Evolutionary conservation across 64 coral and sea anemone genomes (phyloP), one percentile per base, ranked within the genome.

Genomic region (Exaiptasia diaphana): DNA sequence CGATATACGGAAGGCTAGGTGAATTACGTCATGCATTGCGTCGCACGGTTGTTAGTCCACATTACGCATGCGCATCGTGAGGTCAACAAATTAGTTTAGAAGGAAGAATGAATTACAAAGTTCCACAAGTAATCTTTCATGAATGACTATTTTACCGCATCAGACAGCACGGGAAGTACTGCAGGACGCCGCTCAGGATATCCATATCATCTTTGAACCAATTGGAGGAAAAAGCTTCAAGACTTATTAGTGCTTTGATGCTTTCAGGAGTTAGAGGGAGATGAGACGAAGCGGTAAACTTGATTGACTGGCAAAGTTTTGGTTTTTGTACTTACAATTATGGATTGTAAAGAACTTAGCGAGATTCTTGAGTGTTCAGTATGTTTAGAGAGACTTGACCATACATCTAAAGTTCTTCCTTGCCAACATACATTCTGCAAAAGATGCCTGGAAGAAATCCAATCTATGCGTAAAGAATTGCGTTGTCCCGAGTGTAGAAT

Each of bases 351-450:
- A 11, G 74, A 92, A 39, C 46, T 99, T 39, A 92, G 68, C 32
- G 95, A 99, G 68, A 56, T 92, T 50, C 67, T 99, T 28, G 95
- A 99, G 71, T 99, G 95, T 58, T 85, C 95, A 55, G 95, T 99
- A 14, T 99, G 95, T 61, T 75, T 99, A 26, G 90, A 99, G 65
- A 90, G 82, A 31, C 79, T 99, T 41, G 85, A 93, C 78, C 76
- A 99, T 41, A 99, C 74, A 40, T 99, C 89, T 25, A 99, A 85
- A 75, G 95, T 99, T 67, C 50, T 99, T 27, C 95, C 95, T 6
- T 99, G 95, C 62, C 95, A 99, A 81, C 95, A 99, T 75, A 99
- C 95, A 5, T 92, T 99, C 60, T 93, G 90, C 61, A 89, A 69
- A 50, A 68, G 85, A 21, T 99, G 95, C 36, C 69, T 99, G 26